phyloP scores from a whole-genome alignment of 2,797 vertebrate genomes.

The Neopelma chrysocephalum region DNA sequence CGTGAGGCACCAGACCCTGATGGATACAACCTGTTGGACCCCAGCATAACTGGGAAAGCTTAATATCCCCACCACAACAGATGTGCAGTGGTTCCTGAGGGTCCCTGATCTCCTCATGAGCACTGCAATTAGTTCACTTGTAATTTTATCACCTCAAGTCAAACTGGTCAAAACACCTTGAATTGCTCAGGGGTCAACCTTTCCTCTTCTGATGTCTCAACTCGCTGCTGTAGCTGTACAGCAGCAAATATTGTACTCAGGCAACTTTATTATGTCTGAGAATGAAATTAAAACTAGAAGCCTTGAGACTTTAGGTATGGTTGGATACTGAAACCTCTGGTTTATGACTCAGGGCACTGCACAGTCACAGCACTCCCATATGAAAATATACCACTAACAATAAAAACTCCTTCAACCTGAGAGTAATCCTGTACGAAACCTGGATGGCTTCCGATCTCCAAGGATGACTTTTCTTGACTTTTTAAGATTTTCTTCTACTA shows the following conservation, averaged over 20 bases:
- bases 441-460: not conserved
- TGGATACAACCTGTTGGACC: not conserved
- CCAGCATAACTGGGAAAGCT: not conserved
- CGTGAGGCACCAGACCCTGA: not conserved
- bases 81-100: not conserved
- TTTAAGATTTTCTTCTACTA: not conserved
- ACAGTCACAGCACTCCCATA: not conserved
- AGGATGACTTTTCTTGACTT: not conserved
- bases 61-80: not conserved
- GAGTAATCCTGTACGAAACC: not conserved
- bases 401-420: not conserved
- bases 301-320: not conserved
- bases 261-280: conserved; percentile 5
- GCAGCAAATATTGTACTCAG: not conserved
- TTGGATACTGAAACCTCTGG: not conserved
- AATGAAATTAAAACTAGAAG: not conserved
- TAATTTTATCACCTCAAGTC: not conserved
- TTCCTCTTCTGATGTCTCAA: not conserved
- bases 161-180: not conserved
- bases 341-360: not conserved
- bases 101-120: not conserved
- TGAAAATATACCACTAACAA: conserved; percentile 9
- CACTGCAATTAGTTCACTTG: not conserved
- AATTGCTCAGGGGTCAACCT: not conserved
- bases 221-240: not conserved